phyloP scores from a whole-genome alignment of 2,888 invertebrate species.

The Drosophila demipolita region DNA sequence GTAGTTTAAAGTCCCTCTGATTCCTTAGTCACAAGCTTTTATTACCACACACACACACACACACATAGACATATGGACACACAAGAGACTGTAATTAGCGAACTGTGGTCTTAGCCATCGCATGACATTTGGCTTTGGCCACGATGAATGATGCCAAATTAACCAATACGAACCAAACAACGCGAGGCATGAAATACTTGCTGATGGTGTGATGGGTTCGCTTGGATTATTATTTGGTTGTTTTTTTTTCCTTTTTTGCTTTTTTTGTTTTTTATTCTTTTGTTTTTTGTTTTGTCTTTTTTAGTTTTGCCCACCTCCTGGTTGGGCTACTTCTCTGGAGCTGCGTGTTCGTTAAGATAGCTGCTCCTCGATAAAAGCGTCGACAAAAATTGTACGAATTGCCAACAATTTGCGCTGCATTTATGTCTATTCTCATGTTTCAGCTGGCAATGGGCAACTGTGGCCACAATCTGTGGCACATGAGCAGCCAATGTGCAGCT shows the following conservation, averaged over 20 bases:
- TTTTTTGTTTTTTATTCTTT: background rate
- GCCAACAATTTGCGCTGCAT: conserved; percentile 72
- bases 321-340: conserved; percentile 36
- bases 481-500: background rate
- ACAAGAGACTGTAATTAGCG: conserved; percentile 73
- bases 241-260: background rate
- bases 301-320: conserved; percentile 17
- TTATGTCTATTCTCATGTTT: conserved; percentile 24
- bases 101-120: conserved; percentile 56
- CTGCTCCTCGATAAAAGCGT: conserved; percentile 61
- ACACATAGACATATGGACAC: conserved; percentile 16
- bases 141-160: conserved; percentile 76
- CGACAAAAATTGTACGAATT: conserved; percentile 70
- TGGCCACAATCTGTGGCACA: background rate
- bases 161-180: conserved; percentile 42
- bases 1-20: conserved; percentile 63
- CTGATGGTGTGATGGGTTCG: conserved; percentile 17
- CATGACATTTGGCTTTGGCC: conserved; percentile 71
- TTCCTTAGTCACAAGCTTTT: conserved; percentile 25
- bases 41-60: conserved; percentile 30
- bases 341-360: conserved; percentile 75
- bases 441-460: conserved; percentile 23
- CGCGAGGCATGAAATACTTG: conserved; percentile 7
- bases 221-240: conserved; percentile 1
- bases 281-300: background rate